Percentiles rank a stretch among this genome's conserved stretches.
Evolutionary conservation across 2,797 vertebrate species (phyloP).

Genomic region (Decapterus maruadsi): DNA sequence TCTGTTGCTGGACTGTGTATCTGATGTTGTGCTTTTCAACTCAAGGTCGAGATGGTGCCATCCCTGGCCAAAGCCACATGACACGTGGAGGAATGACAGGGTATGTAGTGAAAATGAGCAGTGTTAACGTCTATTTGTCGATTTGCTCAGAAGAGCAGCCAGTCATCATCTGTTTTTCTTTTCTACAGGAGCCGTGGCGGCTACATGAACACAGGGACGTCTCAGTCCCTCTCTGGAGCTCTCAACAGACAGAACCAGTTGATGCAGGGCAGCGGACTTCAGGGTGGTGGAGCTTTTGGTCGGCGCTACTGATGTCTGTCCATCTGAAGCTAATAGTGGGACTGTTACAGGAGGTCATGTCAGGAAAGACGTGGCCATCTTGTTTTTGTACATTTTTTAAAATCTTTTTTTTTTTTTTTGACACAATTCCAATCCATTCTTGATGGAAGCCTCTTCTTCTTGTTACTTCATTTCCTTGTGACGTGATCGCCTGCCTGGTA

Average conservation of each 20-base stretch:
- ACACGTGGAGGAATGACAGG: constrained; percentile 89
- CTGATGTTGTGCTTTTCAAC: constrained; percentile 5
- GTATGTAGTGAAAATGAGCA: constrained; percentile 76
- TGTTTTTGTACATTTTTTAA: constrained; percentile 57
- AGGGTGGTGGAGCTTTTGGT: constrained; percentile 87
- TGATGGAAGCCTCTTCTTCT: constrained; percentile 29
- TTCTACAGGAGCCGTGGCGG: constrained; percentile 84
- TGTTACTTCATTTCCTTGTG: constrained; percentile 18
- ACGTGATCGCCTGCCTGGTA: constrained; percentile 30
- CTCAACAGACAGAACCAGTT: constrained; percentile 87
- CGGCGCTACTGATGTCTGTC: constrained; percentile 82
- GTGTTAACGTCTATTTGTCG: background rate
- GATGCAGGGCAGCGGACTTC: constrained; percentile 83
- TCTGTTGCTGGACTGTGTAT: background rate
- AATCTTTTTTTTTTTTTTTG: constrained; percentile 23
- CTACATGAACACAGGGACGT: constrained; percentile 88
- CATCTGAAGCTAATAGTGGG: constrained; percentile 19
- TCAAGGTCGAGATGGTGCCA: constrained; percentile 88
- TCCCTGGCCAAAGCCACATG: constrained; percentile 88
- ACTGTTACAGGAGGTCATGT: constrained; percentile 49
- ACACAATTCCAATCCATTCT: constrained; percentile 35
- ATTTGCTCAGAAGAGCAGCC: background rate
- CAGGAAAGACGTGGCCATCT: constrained; percentile 22
- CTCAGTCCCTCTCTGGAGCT: constrained; percentile 86
- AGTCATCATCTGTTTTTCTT: background rate